Evolutionary conservation across 2,113 vertebrate species (phyloP).

Genomic region (Thunnus maccoyii): DNA sequence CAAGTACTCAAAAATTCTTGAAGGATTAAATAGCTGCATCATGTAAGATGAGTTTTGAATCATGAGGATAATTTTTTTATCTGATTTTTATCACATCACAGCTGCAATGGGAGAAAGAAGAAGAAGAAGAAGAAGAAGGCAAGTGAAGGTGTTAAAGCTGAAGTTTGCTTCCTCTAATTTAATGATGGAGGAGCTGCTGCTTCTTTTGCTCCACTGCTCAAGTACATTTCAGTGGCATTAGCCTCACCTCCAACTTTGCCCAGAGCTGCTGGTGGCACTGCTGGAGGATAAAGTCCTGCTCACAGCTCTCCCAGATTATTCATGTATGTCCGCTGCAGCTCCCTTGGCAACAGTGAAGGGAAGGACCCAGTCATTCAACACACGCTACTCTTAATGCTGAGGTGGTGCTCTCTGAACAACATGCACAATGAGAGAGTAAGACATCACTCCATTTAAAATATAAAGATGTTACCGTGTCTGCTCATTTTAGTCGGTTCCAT

Average conservation of each 20-base stretch:
- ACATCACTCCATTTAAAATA: conserved; percentile 14
- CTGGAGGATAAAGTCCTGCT: conserved; percentile 80
- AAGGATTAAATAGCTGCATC: conserved; percentile 14
- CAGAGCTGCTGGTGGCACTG: conserved; percentile 82
- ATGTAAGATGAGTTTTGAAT: conserved; percentile 33
- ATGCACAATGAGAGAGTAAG: conserved; percentile 4
- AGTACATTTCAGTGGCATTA: conserved; percentile 55
- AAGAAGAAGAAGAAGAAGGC: background rate
- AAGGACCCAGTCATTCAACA: conserved; percentile 29
- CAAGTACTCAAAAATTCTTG: conserved; percentile 12
- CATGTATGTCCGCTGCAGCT: conserved; percentile 88
- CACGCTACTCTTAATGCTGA: conserved; percentile 29
- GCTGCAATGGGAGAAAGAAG: background rate
- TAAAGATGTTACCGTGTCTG: background rate
- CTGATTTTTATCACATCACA: background rate
- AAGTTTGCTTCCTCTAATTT: conserved; percentile 19
- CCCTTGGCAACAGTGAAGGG: conserved; percentile 85
- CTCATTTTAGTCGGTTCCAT: background rate
- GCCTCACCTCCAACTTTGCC: conserved; percentile 83
- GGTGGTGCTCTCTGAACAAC: conserved; percentile 16
- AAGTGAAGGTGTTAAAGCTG: conserved; percentile 4
- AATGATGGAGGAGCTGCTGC: conserved; percentile 4
- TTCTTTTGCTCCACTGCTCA: conserved; percentile 34
- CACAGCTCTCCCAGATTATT: conserved; percentile 85
- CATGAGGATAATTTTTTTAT: background rate